phyloP scores from a whole-genome alignment of 2,888 invertebrate species.

The Tetheella fluctuosa region DNA sequence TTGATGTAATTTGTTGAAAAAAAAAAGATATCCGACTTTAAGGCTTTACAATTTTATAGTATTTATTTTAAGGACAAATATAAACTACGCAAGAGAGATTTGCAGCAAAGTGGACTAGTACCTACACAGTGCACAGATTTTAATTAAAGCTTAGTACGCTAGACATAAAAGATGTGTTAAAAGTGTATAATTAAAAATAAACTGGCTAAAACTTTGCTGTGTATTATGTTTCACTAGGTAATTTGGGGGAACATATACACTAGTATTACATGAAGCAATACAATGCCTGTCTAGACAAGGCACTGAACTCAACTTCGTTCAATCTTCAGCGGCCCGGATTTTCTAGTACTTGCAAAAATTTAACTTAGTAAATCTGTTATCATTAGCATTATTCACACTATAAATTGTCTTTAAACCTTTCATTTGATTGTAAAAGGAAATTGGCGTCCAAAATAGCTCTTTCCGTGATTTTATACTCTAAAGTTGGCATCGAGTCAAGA shows the following conservation, averaged over 20 bases:
- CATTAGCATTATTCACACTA: neutral
- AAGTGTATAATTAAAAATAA: conserved; percentile 1
- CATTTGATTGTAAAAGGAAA: conserved; percentile 6
- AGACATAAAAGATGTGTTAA: neutral
- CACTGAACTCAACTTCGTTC: conserved; percentile 25
- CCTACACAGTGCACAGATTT: neutral
- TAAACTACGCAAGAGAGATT: neutral
- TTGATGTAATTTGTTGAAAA: neutral
- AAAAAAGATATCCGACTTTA: too few species aligned
- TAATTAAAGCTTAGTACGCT: neutral
- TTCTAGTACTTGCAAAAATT: neutral
- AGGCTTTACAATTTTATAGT: too few species aligned
- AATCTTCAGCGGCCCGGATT: neutral
- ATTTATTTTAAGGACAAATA: too few species aligned
- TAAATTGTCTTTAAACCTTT: neutral
- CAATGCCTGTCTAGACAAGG: conserved; percentile 45
- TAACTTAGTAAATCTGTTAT: neutral
- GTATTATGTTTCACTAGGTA: conserved; percentile 13
- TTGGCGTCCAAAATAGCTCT: neutral
- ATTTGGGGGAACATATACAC: conserved; percentile 5
- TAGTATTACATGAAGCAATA: conserved; percentile 31
- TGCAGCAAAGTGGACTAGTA: neutral
- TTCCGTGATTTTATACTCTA: neutral
- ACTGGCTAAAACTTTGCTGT: neutral
- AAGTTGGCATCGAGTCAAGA: conserved; percentile 19